These are phyloP conservation scores for Scarus forsteni DNA, from an alignment of 2,797 vertebrate species.

Conservation along the genomic window DNA sequence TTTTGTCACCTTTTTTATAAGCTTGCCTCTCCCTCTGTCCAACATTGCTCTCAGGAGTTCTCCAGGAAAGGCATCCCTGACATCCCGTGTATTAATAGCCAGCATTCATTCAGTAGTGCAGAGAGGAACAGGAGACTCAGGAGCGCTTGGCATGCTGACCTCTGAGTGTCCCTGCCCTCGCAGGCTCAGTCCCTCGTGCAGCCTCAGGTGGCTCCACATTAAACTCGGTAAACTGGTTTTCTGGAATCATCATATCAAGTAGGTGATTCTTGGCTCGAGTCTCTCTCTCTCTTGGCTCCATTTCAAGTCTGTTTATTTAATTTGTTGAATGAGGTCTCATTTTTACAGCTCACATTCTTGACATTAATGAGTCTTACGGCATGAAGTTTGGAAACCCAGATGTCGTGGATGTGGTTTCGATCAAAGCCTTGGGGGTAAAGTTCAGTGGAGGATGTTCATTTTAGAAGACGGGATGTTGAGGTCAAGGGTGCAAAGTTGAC, in stretches of 20 bases:
- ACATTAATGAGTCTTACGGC: not conserved
- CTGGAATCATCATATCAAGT: constrained; percentile 2
- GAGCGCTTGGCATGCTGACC: constrained; percentile 67
- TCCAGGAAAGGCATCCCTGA: constrained; percentile 73
- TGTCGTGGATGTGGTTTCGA: not conserved
- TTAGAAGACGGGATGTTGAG: constrained; percentile 38
- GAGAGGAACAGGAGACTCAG: constrained; percentile 66
- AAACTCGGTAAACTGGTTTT: constrained; percentile 15
- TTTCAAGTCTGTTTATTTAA: not conserved
- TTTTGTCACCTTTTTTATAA: constrained; percentile 18
- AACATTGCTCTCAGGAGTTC: constrained; percentile 41
- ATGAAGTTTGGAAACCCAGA: not conserved
- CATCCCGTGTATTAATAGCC: constrained; percentile 76
- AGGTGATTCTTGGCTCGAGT: constrained; percentile 1
- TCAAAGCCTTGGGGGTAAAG: constrained; percentile 27
- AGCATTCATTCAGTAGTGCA: constrained; percentile 64
- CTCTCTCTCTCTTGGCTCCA: not conserved
- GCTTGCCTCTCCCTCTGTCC: constrained; percentile 15
- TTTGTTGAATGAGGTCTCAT: not conserved
- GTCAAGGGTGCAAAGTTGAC: constrained; percentile 28
- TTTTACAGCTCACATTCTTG: not conserved
- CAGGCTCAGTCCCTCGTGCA: constrained; percentile 18
- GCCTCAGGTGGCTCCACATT: constrained; percentile 32
- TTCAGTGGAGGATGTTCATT: constrained; percentile 5
- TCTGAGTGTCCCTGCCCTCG: constrained; percentile 60